phyloP scores from a whole-genome alignment of 2,888 invertebrate species.

The Volucella inanis region DNA sequence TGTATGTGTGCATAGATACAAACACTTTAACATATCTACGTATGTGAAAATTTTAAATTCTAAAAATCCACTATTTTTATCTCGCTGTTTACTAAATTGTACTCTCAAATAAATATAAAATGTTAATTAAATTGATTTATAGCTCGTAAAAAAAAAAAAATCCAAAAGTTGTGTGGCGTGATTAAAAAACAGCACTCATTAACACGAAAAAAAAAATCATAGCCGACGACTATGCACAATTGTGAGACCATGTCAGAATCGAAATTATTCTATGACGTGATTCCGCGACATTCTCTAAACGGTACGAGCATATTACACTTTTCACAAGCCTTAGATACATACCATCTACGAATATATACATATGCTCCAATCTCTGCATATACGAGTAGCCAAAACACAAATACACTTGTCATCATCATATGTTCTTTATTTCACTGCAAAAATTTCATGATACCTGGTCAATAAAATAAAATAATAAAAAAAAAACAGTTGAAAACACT shows the following conservation, averaged over 20 bases:
- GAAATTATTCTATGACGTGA: constrained; percentile 71
- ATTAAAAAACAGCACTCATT: constrained; percentile 19
- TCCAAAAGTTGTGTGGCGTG: too few relatives aligned
- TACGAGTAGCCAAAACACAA: not conserved
- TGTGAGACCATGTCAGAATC: constrained; percentile 51
- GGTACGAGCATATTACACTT: constrained; percentile 3
- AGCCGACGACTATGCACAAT: constrained; percentile 22
- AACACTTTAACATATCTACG: too few relatives aligned
- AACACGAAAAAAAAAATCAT: constrained; percentile 21
- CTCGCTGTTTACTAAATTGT: too few relatives aligned
- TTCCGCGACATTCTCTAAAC: constrained; percentile 29
- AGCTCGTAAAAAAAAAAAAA: not conserved
- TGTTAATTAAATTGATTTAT: not conserved
- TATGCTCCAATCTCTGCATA: not conserved
- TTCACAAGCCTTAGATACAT: constrained; percentile 4
- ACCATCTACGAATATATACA: not conserved
- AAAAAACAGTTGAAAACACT: not conserved
- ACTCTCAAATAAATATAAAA: too few relatives aligned
- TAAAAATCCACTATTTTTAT: too few relatives aligned
- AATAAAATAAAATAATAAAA: constrained; percentile 11
- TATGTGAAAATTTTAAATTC: too few relatives aligned
- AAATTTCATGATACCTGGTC: constrained; percentile 64
- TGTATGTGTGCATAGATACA: too few relatives aligned
- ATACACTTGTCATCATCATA: constrained; percentile 32
- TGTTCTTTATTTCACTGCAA: constrained; percentile 39